These are phyloP conservation scores for Accipiter cooperii DNA, from an alignment of 2,113 vertebrate species.

Conservation along the genomic window DNA sequence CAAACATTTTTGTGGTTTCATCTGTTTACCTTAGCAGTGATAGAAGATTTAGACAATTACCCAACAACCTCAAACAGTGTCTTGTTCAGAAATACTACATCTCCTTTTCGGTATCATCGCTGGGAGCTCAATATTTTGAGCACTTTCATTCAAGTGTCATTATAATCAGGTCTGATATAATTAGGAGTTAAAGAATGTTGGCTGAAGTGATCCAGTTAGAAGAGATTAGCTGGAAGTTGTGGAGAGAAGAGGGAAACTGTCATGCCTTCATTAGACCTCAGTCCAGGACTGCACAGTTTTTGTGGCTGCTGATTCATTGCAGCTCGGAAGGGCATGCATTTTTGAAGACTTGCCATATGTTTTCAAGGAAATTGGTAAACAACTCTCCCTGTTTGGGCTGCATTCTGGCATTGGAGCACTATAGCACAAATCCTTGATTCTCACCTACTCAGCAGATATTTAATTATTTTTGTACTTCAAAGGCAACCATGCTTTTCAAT, in stretches of 20 bases:
- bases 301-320: not conserved
- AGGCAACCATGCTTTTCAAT: not conserved
- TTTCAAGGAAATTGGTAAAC: not conserved
- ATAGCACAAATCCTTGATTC: not conserved
- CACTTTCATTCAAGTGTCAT: not conserved
- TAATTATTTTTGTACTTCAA: not conserved
- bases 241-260: not conserved
- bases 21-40: conserved; percentile 52
- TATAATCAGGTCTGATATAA: not conserved
- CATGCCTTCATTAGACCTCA: not conserved
- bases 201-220: not conserved
- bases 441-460: not conserved
- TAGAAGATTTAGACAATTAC: conserved; percentile 40
- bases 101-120: not conserved
- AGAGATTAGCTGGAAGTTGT: not conserved
- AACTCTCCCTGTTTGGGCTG: not conserved
- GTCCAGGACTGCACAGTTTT: not conserved
- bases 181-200: not conserved
- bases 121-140: not conserved
- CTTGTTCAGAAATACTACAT: not conserved
- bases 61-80: not conserved
- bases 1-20: conserved; percentile 23
- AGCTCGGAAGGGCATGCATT: not conserved
- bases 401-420: fast-evolving
- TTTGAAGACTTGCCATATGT: not conserved